A percentile compares a stretch with the other conserved stretches of the same genome.
Conservation (phyloP, 1,140 invertebrate species). For the Drosophila novamexicana region DNA sequence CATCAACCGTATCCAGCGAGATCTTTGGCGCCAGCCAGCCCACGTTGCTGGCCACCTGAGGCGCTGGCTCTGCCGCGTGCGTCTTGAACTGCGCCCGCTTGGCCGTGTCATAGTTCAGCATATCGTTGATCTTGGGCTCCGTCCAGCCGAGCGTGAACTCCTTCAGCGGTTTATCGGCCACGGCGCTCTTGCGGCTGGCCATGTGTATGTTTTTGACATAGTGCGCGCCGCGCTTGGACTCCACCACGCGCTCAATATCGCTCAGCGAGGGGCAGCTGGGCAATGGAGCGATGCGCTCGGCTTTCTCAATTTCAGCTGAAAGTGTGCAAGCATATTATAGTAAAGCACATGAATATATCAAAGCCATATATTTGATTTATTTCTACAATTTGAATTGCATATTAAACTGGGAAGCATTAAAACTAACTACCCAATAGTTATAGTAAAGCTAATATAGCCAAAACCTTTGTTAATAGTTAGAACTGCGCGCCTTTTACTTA, state of each 20-base stretch:
- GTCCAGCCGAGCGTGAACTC: conserved; percentile 69
- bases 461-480: conserved; percentile 10
- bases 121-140: conserved; percentile 71
- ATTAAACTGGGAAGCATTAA: not conserved
- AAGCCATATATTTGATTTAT: not conserved
- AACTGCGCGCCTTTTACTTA: conserved; percentile 49
- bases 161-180: conserved; percentile 51
- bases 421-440: not conserved
- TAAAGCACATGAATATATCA: not conserved
- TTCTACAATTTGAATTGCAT: conserved; percentile 9
- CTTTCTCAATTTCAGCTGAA: conserved; percentile 60
- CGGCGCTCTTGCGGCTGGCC: conserved; percentile 28
- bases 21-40: conserved; percentile 73
- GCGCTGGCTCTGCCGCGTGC: conserved; percentile 53
- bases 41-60: conserved; percentile 53
- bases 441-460: conserved; percentile 1
- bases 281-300: conserved; percentile 22
- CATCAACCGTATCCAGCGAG: conserved; percentile 76
- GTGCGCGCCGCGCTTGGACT: conserved; percentile 59
- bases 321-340: not conserved
- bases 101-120: conserved; percentile 70
- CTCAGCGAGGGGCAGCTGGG: conserved; percentile 73
- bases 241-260: conserved; percentile 71
- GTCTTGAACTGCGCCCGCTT: conserved; percentile 48
- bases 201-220: conserved; percentile 70